Evolutionary conservation across 2,797 vertebrate genomes (phyloP), one percentile per base, ranked within the genome.

Genomic region (Bucorvus abyssinicus): DNA sequence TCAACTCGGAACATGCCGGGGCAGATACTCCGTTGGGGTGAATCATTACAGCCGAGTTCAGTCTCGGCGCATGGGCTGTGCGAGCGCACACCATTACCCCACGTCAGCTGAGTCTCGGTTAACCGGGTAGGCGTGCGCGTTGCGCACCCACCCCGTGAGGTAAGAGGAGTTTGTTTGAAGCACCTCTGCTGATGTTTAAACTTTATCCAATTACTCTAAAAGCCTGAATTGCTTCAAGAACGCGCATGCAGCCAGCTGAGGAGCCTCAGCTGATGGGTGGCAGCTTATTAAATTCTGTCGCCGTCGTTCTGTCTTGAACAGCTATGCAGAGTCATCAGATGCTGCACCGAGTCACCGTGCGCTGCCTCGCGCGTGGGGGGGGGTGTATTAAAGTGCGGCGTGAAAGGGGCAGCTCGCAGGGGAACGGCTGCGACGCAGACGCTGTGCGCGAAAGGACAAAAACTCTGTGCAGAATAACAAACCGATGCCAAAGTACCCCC

Each of bases 221-320:
- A 67, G 84, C 65, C 3, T 1, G 47, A 29, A 38, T 38, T 71
- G 86, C 90, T 84, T 45, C 70, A 52, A 34, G 86, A 79, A 44
- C 5, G 20, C 6, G 55, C 63, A 10, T 2, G 70, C 77, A 77
- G 93, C 42, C 74, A 47, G 63, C 13, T 38, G 22, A 57, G 85
- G 59, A 73, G 94, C 60, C 88, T 87, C 80, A 82, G 93, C 56
- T 79, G 94, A 73, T 67, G 93, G 89, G 88, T 70, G 86, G 93
- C 80, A 90, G 40, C n/a, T 92, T 21, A 82, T 94, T 90, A 90
- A 90, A 82, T 38, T 88, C 27, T 84, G 89, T 69, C 3, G 4
- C 85, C 84, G 73, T 92, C 79, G 30, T 26, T 61, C 9, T 12
- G 71, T 15, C 81, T 70, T 12, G 3, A 64, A 13, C 67, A 49